Percentiles rank a stretch among this genome's conserved stretches.
These are phyloP conservation scores for Ceramica pisi DNA, from an alignment of 2,888 invertebrate genomes.

Conservation along the genomic window DNA sequence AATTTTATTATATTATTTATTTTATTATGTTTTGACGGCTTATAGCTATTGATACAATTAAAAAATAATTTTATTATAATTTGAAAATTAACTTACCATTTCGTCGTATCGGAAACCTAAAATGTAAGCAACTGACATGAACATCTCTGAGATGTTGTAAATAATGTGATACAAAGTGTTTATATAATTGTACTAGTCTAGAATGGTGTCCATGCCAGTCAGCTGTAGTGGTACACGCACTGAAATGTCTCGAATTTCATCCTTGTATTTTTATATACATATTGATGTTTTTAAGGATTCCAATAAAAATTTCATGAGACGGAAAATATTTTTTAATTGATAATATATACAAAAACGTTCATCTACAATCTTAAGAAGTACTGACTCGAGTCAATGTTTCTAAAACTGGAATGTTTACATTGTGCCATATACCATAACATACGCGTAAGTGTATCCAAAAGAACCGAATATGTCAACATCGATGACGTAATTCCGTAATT, in stretches of 20 bases:
- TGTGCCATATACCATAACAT: slow-evolving; percentile 64
- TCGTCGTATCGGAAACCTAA: slow-evolving; percentile 14
- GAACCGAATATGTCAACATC: slow-evolving; percentile 48
- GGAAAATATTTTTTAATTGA: slow-evolving; percentile 82
- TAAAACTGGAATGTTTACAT: slow-evolving; percentile 71
- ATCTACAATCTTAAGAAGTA: slow-evolving; percentile 57
- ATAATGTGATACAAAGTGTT: slow-evolving; percentile 58
- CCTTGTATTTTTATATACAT: slow-evolving; percentile 79
- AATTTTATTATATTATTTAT: not conserved
- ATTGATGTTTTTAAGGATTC: slow-evolving; percentile 73
- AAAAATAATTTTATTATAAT: too few relatives aligned
- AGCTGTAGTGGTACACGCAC: slow-evolving; percentile 63
- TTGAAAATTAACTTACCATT: slow-evolving; percentile 7
- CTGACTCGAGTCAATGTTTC: slow-evolving; percentile 53
- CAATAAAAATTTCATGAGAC: slow-evolving; percentile 75
- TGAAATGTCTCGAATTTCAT: slow-evolving; percentile 79
- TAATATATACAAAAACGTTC: slow-evolving; percentile 73
- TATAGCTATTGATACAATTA: too few relatives aligned
- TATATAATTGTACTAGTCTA: slow-evolving; percentile 58
- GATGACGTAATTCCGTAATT: slow-evolving; percentile 43
- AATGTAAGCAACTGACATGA: slow-evolving; percentile 32
- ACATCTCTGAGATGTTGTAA: slow-evolving; percentile 56
- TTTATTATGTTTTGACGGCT: too few relatives aligned
- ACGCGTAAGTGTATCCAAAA: slow-evolving; percentile 61
- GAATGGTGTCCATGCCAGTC: slow-evolving; percentile 24